phyloP scores from a whole-genome alignment of 2,797 vertebrate species.

The Lacerta viridis region DNA sequence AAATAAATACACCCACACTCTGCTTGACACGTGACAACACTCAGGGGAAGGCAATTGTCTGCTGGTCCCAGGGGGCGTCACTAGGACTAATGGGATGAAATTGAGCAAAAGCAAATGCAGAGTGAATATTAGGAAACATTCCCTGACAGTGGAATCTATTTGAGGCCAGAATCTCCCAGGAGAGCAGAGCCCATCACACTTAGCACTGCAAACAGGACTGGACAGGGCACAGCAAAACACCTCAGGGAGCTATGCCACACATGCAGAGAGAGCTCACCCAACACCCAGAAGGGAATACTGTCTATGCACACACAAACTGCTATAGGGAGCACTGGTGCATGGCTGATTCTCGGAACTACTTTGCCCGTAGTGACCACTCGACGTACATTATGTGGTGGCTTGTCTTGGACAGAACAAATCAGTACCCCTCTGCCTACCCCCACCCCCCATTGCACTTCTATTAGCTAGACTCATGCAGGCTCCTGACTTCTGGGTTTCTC shows the following conservation, averaged over 20 bases:
- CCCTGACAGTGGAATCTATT: not conserved
- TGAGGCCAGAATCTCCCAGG: not conserved
- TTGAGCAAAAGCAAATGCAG: not conserved
- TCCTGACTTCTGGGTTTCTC: not conserved
- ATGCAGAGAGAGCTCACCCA: not conserved
- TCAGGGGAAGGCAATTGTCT: not conserved
- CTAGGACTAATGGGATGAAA: rapidly evolving
- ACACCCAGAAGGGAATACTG: not conserved
- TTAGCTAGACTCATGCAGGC: not conserved
- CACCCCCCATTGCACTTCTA: not conserved
- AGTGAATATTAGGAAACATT: rapidly evolving
- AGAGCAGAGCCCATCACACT: not conserved
- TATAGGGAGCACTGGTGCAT: not conserved
- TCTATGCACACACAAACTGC: not conserved
- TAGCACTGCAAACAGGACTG: not conserved
- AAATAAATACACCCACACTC: conserved; percentile 55
- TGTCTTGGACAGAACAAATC: not conserved
- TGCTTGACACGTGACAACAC: not conserved
- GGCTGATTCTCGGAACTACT: not conserved
- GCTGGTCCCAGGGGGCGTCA: not conserved
- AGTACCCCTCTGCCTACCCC: not conserved
- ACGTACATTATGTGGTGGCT: not conserved
- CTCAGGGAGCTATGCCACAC: not conserved
- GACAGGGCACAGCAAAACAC: not conserved
- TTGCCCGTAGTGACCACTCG: not conserved